Percentiles rank a stretch among this genome's conserved stretches.
These are phyloP conservation scores for Heloderma charlesbogerti DNA, from an alignment of 2,113 vertebrate genomes.

Conservation along the genomic window DNA sequence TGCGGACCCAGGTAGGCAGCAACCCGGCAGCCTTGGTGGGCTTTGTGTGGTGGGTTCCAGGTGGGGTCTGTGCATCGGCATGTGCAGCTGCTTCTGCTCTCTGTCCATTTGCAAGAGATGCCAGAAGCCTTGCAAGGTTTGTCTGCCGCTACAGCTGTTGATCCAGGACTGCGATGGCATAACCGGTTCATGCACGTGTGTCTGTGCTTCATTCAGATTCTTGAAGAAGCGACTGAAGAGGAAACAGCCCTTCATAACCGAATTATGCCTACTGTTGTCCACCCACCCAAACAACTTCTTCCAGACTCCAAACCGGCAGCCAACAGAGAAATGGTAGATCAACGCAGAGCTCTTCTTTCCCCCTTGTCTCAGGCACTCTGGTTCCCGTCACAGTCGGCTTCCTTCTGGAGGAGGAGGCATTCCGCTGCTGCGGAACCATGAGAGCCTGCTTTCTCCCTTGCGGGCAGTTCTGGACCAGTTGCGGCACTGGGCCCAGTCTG, in stretches of 20 bases:
- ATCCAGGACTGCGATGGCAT: not conserved
- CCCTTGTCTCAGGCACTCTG: accelerated
- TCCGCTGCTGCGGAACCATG: not conserved
- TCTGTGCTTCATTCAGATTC: conserved; percentile 78
- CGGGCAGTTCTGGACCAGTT: not conserved
- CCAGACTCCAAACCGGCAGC: conserved; percentile 77
- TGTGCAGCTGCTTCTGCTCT: not conserved
- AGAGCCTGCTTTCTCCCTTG: too few species aligned
- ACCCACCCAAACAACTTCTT: conserved; percentile 90
- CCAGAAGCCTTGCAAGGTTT: not conserved
- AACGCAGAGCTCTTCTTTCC: accelerated
- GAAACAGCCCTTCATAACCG: conserved; percentile 95
- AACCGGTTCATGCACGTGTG: accelerated
- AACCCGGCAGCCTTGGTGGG: not conserved
- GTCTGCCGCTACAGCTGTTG: not conserved
- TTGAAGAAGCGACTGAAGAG: conserved; percentile 97
- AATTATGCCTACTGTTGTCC: conserved; percentile 98
- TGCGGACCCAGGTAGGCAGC: not conserved
- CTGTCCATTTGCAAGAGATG: not conserved
- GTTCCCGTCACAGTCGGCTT: accelerated
- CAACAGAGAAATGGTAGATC: conserved; percentile 90
- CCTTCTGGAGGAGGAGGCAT: not conserved
- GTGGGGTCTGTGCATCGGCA: not conserved
- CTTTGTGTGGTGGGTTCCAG: not conserved
- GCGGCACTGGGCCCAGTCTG: not conserved